Evolutionary conservation across 1,140 invertebrate genomes (phyloP), one percentile per base, ranked within the genome.

Genomic region (Drosophila bifasciata): DNA sequence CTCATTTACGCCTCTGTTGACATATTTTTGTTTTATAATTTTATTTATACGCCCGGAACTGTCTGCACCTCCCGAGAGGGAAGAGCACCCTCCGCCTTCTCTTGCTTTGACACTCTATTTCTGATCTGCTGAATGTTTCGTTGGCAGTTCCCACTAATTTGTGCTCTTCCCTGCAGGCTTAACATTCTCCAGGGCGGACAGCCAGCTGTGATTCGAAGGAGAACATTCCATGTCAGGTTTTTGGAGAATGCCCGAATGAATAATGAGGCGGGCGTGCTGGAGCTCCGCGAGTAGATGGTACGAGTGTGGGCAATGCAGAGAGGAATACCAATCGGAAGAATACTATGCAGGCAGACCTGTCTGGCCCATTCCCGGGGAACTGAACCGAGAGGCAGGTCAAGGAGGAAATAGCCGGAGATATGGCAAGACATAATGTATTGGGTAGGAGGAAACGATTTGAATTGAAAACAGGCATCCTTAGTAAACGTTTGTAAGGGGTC

Each of bases 91-190:
- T 19, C 0, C 49, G 1, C 7, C 13, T 3, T 23, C 8, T 25
- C 39, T 3, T 28, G 36, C 41, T 9, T 56, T 56, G 51, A 23
- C 59, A 36, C 79, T 60, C 62, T 79, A 75, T 79, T 75, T 63
- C 28, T 63, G 59, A 71, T 62, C 59, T 58, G 45, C 40, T 52
- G 66, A 58, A 64, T 79, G 62, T 67, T 57, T 68, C 58, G 48
- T 45, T 79, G 72, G 60, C 81, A 76, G 81, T 86, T 85, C 76
- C 72, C 81, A 77, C 80, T 85, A 85, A 85, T 85, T 85, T 85
- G 80, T 86, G 68, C 45, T 25, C 66, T 45, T 40, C 44, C 43
- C 52, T 16, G 32, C 59, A 56, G 50, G 76, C 63, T 85, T 85
- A 43, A 66, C 64, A 85, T 80, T 79, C 80, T 60, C 48, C 63